These are phyloP conservation scores for Nasonia vitripennis DNA, from an alignment of 1,140 invertebrate genomes.

Conservation along the genomic window DNA sequence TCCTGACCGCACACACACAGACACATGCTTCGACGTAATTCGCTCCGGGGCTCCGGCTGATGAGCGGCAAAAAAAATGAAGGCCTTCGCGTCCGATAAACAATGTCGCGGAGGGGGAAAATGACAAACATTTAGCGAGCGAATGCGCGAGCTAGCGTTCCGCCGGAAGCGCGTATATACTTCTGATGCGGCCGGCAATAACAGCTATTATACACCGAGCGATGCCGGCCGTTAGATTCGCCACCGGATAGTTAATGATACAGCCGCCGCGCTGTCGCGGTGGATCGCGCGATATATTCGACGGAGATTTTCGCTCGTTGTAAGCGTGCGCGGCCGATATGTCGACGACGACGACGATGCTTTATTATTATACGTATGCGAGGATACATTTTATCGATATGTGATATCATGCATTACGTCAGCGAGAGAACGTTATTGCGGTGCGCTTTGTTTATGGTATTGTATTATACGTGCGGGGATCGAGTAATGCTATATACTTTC, in stretches of 20 bases:
- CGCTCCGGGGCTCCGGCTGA: neutral
- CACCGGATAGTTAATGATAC: constrained; percentile 44
- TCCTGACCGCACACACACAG: neutral
- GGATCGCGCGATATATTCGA: neutral
- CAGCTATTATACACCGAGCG: constrained; percentile 30
- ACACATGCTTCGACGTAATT: neutral
- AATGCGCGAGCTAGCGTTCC: neutral
- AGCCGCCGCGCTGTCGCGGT: neutral
- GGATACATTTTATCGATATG: no score
- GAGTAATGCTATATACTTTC: no score
- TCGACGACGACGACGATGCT: neutral
- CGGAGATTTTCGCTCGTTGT: constrained; percentile 5
- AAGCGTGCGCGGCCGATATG: neutral
- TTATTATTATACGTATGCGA: neutral
- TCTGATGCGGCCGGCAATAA: constrained; percentile 33
- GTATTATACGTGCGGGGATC: no score
- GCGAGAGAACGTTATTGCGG: no score
- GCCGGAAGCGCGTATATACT: constrained; percentile 35
- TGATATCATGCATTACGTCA: no score
- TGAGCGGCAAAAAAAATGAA: neutral
- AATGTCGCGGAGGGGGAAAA: constrained; percentile 42
- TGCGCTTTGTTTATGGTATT: no score
- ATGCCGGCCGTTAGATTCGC: constrained; percentile 48
- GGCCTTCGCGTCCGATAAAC: constrained; percentile 17
- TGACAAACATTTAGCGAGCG: constrained; percentile 49